Evolutionary conservation across 2,888 invertebrate genomes (phyloP).

Genomic region (Lasioglossum malachurum): DNA sequence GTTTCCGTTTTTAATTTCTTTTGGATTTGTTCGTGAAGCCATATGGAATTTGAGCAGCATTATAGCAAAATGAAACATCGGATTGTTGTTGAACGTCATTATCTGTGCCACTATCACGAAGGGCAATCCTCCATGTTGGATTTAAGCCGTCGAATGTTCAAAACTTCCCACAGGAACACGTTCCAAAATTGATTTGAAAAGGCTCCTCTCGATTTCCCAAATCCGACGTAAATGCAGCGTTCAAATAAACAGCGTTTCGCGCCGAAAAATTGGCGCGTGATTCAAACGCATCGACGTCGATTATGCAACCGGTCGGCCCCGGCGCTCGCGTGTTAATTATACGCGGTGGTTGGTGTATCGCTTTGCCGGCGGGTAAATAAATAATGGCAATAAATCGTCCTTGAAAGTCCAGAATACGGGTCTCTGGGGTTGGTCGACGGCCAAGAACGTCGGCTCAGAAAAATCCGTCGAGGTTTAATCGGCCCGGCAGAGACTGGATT

Average conservation of each 20-base stretch:
- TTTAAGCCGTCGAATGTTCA: too few species aligned
- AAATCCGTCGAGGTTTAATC: constrained; percentile 18
- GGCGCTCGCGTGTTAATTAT: not conserved
- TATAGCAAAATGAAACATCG: too few species aligned
- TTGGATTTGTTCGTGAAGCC: too few species aligned
- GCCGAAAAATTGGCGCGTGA: not conserved
- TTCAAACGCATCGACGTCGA: not conserved
- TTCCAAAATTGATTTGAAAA: too few species aligned
- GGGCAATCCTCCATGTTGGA: too few species aligned
- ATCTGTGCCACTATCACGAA: too few species aligned
- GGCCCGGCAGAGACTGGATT: constrained; percentile 15
- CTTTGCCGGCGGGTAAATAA: not conserved
- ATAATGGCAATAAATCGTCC: constrained; percentile 15
- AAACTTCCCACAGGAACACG: too few species aligned
- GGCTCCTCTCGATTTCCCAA: too few species aligned
- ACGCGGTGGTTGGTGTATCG: not conserved
- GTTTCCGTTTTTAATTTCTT: not conserved
- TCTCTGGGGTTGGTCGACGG: not conserved
- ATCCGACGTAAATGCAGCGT: too few species aligned
- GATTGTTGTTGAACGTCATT: too few species aligned
- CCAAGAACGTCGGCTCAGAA: not conserved
- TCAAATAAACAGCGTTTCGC: not conserved
- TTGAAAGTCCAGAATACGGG: constrained; percentile 9
- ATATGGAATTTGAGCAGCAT: too few species aligned
- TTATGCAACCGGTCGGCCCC: not conserved